Evolutionary conservation across 2,888 invertebrate species (phyloP).

Genomic region (Strigamia crassipes): DNA sequence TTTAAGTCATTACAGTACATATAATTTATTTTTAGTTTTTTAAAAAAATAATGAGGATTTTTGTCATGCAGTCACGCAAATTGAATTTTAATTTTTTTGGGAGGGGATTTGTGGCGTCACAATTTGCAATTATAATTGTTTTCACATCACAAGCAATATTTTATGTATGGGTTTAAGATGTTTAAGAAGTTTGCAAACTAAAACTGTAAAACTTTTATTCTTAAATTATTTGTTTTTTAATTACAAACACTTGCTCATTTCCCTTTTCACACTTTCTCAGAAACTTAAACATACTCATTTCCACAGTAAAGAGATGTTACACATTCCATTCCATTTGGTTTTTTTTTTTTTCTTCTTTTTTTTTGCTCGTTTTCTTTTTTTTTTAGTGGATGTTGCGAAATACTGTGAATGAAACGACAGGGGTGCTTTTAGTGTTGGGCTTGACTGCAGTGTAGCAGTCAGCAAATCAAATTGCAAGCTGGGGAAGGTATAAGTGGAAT

Average conservation of each 20-base stretch:
- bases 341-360: not conserved
- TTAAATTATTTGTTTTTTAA: no score
- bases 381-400: not conserved
- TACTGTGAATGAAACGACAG: slow-evolving; percentile 16
- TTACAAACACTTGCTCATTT: no score
- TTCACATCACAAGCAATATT: no score
- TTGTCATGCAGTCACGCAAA: no score
- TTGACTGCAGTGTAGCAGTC: not conserved
- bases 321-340: not conserved
- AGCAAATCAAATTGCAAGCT: slow-evolving; percentile 21
- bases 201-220: no score
- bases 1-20: not conserved
- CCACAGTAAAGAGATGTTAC: not conserved
- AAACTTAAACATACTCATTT: not conserved
- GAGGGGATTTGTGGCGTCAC: no score
- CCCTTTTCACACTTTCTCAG: no score
- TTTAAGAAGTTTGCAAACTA: no score
- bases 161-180: no score
- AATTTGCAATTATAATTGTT: no score
- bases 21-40: not conserved
- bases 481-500: slow-evolving; percentile 21
- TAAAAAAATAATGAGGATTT: no score
- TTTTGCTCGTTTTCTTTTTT: not conserved
- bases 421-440: slow-evolving; percentile 21
- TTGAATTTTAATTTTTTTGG: no score